Conservation (phyloP, 2,113 vertebrate species). For the Riparia riparia region DNA sequence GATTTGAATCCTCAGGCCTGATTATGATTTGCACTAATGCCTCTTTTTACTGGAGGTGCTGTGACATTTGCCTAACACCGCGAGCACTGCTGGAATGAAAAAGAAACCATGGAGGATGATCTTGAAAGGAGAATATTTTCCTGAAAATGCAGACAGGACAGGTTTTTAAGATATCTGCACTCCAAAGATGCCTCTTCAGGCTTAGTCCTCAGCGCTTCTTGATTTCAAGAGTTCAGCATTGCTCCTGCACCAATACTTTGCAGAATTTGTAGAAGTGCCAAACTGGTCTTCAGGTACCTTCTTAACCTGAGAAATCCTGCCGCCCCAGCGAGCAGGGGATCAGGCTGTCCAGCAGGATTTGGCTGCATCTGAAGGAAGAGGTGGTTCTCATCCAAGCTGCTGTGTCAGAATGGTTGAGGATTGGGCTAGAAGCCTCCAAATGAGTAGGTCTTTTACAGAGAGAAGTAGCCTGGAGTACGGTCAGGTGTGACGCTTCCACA, state of each 20-base stretch:
- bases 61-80: background rate
- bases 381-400: background rate
- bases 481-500: background rate
- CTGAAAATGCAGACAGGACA: background rate
- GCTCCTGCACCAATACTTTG: background rate
- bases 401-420: background rate
- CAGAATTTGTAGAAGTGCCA: background rate
- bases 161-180: background rate
- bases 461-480: background rate
- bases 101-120: background rate
- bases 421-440: background rate
- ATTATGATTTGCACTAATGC: slow-evolving; percentile 5
- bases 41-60: background rate
- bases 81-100: background rate
- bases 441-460: background rate
- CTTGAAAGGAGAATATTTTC: background rate
- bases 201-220: background rate
- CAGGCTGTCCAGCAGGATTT: background rate
- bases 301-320: background rate
- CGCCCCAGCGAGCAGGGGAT: background rate
- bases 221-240: background rate
- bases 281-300: background rate
- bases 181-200: background rate
- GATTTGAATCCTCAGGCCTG: background rate
- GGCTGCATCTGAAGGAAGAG: background rate